Base-by-base conservation (phyloP, 2,797 vertebrate genomes). In the Lycodopsis pacificus region DNA sequence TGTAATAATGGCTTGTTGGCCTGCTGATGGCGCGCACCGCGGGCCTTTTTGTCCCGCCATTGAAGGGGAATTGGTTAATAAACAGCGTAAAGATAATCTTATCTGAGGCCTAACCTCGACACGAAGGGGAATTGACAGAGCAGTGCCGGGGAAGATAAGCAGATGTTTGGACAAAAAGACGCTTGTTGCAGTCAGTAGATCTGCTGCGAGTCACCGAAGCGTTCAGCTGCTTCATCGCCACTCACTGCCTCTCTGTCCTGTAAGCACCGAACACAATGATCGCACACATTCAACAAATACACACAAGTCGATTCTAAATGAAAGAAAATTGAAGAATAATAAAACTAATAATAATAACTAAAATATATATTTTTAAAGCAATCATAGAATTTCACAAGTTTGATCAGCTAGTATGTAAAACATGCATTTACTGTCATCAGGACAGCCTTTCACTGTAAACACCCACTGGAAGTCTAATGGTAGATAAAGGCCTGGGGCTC, bases 11-110 rank as follows among this genome's bases (percentile, higher is more conserved):
- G 75, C 4, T 40, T 13, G 58, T 58, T 66, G 81, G 83, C 54
- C 77, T 25, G 64, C 63, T 78, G 79, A 72, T 78, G 76, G 77
- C 65, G 76, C 72, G 12, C 13, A 42, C 58, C 46, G 7, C 78
- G n/a, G 79, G 76, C 73, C 70, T 81, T 22, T 56, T 83, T 85
- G 81, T 85, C 67, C 62, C 0, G 0, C 69, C 0, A 44, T 7
- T 56, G 70, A 69, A 54, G 30, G 74, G 71, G 77, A 78, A 76
- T 13, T 30, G 77, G 84, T 86, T 88, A 71, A 92, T 89, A 85
- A 88, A 88, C 65, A 80, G 77, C 15, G 46, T 36, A 44, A 36
- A 79, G 87, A 91, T 89, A 83, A 92, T 88, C 80, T 89, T 86
- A 90, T 92, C 86, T 63, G 73, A 63, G 77, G 77, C 49, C 82